A percentile compares a stretch with the other conserved stretches of the same genome.
Conservation (phyloP, 2,113 vertebrate species). For the Gavialis gangeticus region DNA sequence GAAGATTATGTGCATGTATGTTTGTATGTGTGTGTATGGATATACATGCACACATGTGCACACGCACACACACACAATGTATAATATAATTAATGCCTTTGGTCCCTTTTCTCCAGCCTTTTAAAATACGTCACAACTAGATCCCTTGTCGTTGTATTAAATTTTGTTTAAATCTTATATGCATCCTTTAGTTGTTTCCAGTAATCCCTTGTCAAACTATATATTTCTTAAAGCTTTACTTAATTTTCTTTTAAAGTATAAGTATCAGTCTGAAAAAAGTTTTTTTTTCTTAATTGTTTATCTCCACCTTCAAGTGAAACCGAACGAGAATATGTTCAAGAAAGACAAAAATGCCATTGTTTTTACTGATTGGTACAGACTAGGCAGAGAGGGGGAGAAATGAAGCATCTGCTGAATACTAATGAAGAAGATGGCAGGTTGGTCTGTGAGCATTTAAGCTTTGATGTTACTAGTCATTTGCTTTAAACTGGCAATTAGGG, state of each 20-base stretch:
- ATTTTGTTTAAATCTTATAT: not conserved
- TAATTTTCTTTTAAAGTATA: not conserved
- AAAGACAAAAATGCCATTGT: slow-evolving; percentile 79
- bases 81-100: slow-evolving; percentile 3
- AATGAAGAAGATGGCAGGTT: slow-evolving; percentile 77
- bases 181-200: not conserved
- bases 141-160: not conserved
- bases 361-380: slow-evolving; percentile 68
- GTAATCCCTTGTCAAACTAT: slow-evolving; percentile 8
- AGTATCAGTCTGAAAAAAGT: not conserved
- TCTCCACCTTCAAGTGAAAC: slow-evolving; percentile 60
- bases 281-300: not conserved
- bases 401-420: slow-evolving; percentile 71
- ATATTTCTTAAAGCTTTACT: slow-evolving; percentile 40
- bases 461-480: slow-evolving; percentile 53
- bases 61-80: not conserved
- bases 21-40: not conserved
- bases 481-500: not conserved
- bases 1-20: not conserved
- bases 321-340: slow-evolving; percentile 64
- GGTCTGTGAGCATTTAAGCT: slow-evolving; percentile 15
- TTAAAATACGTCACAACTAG: slow-evolving; percentile 31
- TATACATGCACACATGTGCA: not conserved
- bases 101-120: slow-evolving; percentile 21
- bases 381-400: slow-evolving; percentile 67